A percentile compares a stretch with the other conserved stretches of the same genome.
Conservation (phyloP, 1,140 invertebrate genomes). For the Diabrotica undecimpunctata region DNA sequence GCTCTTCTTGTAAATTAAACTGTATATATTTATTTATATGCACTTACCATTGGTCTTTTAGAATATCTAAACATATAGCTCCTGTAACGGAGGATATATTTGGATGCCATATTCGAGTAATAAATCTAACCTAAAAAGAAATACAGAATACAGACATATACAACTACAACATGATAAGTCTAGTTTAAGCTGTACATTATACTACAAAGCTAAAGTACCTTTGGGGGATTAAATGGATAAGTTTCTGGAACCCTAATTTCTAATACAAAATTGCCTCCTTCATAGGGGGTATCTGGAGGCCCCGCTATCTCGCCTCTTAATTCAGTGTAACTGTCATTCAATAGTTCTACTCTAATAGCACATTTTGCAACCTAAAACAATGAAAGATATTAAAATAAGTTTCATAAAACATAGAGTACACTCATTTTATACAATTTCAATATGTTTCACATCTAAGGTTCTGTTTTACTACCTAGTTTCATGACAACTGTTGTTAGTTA, state of each 20-base stretch:
- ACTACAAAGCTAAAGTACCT: slow-evolving; percentile 58
- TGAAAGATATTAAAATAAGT: not conserved
- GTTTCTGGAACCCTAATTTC: slow-evolving; percentile 99
- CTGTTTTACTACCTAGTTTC: too few species aligned
- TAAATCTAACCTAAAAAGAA: slow-evolving; percentile 73
- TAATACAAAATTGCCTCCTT: slow-evolving; percentile 88
- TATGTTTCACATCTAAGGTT: too few species aligned
- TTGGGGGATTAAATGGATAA: slow-evolving; percentile 99
- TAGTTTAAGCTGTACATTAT: not conserved
- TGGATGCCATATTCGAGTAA: slow-evolving; percentile 99
- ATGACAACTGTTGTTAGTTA: too few species aligned
- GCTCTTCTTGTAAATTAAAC: too few species aligned
- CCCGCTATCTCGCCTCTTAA: slow-evolving; percentile 87
- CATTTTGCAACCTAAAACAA: slow-evolving; percentile 77
- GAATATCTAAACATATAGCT: slow-evolving; percentile 97
- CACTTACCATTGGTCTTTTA: slow-evolving; percentile 95
- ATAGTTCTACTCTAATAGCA: slow-evolving; percentile 86
- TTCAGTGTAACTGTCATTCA: slow-evolving; percentile 89
- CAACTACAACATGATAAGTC: slow-evolving; percentile 8
- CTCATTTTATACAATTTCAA: too few species aligned
- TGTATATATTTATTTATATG: too few species aligned
- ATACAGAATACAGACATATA: not conserved
- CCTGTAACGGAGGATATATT: slow-evolving; percentile 99
- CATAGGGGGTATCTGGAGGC: slow-evolving; percentile 95
- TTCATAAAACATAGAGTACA: not conserved